Percentiles rank a stretch among this genome's conserved stretches.
phyloP scores from a whole-genome alignment of 2,888 invertebrate species.

The Zaprionus lineosus region DNA sequence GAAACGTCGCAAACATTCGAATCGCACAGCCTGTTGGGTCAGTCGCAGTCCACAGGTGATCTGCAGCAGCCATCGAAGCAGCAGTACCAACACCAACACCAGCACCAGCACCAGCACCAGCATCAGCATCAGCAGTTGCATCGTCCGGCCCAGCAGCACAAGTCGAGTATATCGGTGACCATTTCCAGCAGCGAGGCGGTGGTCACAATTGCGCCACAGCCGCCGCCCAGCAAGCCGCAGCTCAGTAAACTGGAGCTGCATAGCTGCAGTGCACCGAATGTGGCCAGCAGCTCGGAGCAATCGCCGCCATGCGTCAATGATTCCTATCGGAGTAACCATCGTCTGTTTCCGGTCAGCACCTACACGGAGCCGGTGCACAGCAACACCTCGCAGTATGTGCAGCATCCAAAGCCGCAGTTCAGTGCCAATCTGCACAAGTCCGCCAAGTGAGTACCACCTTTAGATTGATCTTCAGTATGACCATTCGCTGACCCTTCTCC shows the following conservation, averaged over 20 bases:
- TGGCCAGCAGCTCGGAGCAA: slow-evolving; percentile 38
- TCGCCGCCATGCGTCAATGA: slow-evolving; percentile 36
- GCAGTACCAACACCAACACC: slow-evolving; percentile 27
- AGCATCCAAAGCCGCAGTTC: slow-evolving; percentile 80
- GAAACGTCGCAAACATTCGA: slow-evolving; percentile 32
- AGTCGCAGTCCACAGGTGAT: slow-evolving; percentile 70
- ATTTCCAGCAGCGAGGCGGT: slow-evolving; percentile 75
- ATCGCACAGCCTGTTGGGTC: slow-evolving; percentile 36
- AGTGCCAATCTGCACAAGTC: slow-evolving; percentile 78
- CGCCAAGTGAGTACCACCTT: slow-evolving; percentile 48
- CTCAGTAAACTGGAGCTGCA: slow-evolving; percentile 55
- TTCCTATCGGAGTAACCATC: slow-evolving; percentile 83
- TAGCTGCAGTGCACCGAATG: slow-evolving; percentile 64
- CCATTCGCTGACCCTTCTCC: background rate
- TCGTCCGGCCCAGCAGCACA: slow-evolving; percentile 65
- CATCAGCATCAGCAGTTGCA: slow-evolving; percentile 25
- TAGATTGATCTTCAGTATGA: background rate
- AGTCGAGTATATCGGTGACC: slow-evolving; percentile 80
- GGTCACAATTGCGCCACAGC: slow-evolving; percentile 66
- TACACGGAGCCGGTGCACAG: slow-evolving; percentile 85
- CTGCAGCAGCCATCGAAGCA: slow-evolving; percentile 48
- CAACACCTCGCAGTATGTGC: slow-evolving; percentile 80
- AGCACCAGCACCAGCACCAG: slow-evolving; percentile 39
- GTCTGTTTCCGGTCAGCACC: slow-evolving; percentile 88
- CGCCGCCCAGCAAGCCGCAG: slow-evolving; percentile 61